Evolutionary conservation across 2,888 invertebrate species (phyloP).

Genomic region (Zhengitettix transpicula): DNA sequence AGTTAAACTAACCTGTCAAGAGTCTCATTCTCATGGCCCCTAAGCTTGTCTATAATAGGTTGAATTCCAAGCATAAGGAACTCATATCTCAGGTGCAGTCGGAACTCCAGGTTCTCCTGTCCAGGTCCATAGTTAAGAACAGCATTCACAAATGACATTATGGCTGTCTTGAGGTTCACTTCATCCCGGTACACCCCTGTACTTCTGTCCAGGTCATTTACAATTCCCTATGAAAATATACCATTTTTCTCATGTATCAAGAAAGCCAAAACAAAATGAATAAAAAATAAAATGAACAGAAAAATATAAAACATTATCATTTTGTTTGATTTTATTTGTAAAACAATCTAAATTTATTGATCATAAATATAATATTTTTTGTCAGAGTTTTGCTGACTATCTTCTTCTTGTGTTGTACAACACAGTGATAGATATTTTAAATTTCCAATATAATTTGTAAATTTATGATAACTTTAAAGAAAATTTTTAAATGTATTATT

Average conservation of each 20-base stretch:
- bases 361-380: too few species aligned
- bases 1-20: constrained; percentile 41
- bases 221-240: constrained; percentile 44
- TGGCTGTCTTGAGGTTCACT: constrained; percentile 84
- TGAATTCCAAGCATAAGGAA: constrained; percentile 93
- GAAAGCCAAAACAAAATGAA: too few species aligned
- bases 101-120: constrained; percentile 87
- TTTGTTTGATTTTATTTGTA: too few species aligned
- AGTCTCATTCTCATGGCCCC: constrained; percentile 85
- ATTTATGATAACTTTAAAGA: too few species aligned
- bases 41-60: constrained; percentile 83
- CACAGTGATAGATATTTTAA: too few species aligned
- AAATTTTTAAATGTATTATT: too few species aligned
- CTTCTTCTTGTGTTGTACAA: too few species aligned
- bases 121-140: constrained; percentile 92
- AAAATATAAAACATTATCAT: too few species aligned
- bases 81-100: constrained; percentile 88
- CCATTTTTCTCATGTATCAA: neutral
- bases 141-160: constrained; percentile 96
- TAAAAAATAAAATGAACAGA: too few species aligned
- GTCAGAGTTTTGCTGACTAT: too few species aligned
- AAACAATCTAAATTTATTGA: too few species aligned
- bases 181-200: constrained; percentile 85
- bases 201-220: constrained; percentile 81
- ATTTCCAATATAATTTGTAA: too few species aligned